Conservation (phyloP, 2,797 vertebrate genomes). For the Sternotherus odoratus region DNA sequence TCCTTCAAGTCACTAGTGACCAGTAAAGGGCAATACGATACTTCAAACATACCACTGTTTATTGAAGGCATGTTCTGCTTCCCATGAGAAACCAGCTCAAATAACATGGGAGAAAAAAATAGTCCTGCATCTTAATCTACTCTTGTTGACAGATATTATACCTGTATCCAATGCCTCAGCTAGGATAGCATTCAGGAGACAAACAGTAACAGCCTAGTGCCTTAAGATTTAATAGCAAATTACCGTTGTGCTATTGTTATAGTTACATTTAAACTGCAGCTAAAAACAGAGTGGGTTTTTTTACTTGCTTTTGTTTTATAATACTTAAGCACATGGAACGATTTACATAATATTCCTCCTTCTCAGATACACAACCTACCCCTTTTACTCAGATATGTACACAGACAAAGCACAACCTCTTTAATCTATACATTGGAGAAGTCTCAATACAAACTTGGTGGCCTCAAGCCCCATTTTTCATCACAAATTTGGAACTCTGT, state of each 20-base stretch:
- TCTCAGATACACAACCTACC: not conserved
- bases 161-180: not conserved
- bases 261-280: not conserved
- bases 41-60: not conserved
- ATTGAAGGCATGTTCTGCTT: not conserved
- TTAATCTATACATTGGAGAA: not conserved
- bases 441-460: not conserved
- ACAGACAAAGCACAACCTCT: not conserved
- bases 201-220: fast-evolving
- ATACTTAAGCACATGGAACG: not conserved
- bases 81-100: not conserved
- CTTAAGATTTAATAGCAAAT: not conserved
- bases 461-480: not conserved
- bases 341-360: not conserved
- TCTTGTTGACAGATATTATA: slow-evolving; percentile 2
- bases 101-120: not conserved
- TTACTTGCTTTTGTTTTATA: not conserved
- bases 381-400: not conserved
- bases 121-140: not conserved
- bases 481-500: not conserved
- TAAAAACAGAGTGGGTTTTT: not conserved
- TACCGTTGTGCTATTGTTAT: not conserved
- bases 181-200: not conserved
- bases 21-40: not conserved
- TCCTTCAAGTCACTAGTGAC: not conserved